phyloP scores from a whole-genome alignment of 1,140 invertebrate genomes.

The Teleopsis dalmanni region DNA sequence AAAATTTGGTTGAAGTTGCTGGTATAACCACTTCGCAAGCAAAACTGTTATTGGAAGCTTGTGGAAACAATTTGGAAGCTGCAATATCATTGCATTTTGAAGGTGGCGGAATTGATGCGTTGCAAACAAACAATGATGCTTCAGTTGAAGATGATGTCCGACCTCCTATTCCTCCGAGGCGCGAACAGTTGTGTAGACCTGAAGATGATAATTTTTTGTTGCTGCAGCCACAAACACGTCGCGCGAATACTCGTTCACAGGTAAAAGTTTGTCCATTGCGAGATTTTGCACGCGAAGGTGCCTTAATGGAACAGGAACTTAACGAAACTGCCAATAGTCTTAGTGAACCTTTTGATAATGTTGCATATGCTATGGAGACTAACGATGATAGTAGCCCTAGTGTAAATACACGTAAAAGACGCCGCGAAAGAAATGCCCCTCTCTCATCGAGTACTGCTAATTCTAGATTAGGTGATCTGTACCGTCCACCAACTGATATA shows the following conservation, averaged over 20 bases:
- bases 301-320: slow-evolving; percentile 36
- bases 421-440: neutral
- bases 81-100: slow-evolving; percentile 38
- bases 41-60: slow-evolving; percentile 32
- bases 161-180: slow-evolving; percentile 36
- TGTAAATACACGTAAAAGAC: no score
- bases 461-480: slow-evolving; percentile 62
- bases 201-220: slow-evolving; percentile 38
- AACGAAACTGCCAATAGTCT: neutral
- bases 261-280: slow-evolving; percentile 37
- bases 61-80: slow-evolving; percentile 35
- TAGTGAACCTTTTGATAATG: slow-evolving; percentile 5
- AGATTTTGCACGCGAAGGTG: slow-evolving; percentile 38
- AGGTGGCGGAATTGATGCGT: slow-evolving; percentile 1
- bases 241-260: slow-evolving; percentile 18
- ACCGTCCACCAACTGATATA: slow-evolving; percentile 67
- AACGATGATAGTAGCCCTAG: no score
- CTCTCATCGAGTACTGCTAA: slow-evolving; percentile 2
- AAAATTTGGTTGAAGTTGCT: slow-evolving; percentile 35
- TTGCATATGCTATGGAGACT: slow-evolving; percentile 30
- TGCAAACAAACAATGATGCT: neutral
- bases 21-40: slow-evolving; percentile 31
- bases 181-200: slow-evolving; percentile 38
- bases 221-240: slow-evolving; percentile 16
- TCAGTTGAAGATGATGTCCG: slow-evolving; percentile 33